phyloP scores from a whole-genome alignment of 2,888 invertebrate genomes.

The Tetragonisca angustula region DNA sequence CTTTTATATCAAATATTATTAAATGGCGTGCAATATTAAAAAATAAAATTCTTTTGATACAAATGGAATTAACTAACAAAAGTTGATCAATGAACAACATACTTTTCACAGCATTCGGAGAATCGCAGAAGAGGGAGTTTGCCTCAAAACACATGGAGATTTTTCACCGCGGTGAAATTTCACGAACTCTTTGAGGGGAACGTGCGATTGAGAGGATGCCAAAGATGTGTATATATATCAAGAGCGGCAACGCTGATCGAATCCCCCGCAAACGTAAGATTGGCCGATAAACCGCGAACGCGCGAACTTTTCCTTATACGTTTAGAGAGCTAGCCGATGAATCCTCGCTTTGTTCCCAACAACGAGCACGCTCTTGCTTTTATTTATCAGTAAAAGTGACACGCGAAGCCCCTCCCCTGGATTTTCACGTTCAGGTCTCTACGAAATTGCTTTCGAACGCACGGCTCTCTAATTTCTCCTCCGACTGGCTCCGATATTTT shows the following conservation, averaged over 20 bases:
- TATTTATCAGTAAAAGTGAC: not conserved
- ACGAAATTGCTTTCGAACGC: not conserved
- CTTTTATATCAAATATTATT: too few relatives aligned
- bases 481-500: slow-evolving; percentile 20
- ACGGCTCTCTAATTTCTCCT: slow-evolving; percentile 3
- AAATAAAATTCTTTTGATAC: too few relatives aligned
- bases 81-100: too few relatives aligned
- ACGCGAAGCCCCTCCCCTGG: not conserved
- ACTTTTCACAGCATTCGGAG: not conserved
- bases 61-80: too few relatives aligned
- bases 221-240: too few relatives aligned
- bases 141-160: too few relatives aligned
- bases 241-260: not conserved
- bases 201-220: not conserved
- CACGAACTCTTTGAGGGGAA: not conserved
- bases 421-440: slow-evolving; percentile 11
- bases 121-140: not conserved
- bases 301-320: not conserved
- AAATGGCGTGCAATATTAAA: too few relatives aligned
- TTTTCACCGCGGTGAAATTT: not conserved
- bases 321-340: not conserved
- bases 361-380: not conserved
- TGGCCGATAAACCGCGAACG: not conserved
- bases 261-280: not conserved
- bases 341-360: not conserved